Evolutionary conservation across 2,113 vertebrate species (phyloP).

Genomic region (Trochalopteron elliotii): DNA sequence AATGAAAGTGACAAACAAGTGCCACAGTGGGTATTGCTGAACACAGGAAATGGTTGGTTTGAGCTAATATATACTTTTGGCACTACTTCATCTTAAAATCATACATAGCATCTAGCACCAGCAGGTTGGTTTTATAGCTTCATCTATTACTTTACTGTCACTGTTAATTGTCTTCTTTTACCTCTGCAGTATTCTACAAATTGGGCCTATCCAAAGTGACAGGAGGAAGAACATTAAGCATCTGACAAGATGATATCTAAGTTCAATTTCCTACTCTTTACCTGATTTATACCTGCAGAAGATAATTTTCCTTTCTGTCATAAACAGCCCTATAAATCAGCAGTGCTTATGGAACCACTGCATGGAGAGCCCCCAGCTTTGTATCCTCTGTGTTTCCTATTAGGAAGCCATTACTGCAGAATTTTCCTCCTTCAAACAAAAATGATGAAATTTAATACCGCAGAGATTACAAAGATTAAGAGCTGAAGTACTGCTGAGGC

Average conservation of each 20-base stretch:
- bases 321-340: slow-evolving; percentile 99
- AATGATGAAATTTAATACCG: slow-evolving; percentile 99
- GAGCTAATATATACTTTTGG: slow-evolving; percentile 89
- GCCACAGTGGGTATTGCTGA: slow-evolving; percentile 82
- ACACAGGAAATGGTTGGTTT: slow-evolving; percentile 84
- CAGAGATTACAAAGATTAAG: slow-evolving; percentile 99
- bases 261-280: slow-evolving; percentile 99
- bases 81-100: slow-evolving; percentile 98
- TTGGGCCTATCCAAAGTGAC: slow-evolving; percentile 99
- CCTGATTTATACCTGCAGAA: slow-evolving; percentile 99
- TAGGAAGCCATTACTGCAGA: slow-evolving; percentile 99
- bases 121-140: slow-evolving; percentile 99
- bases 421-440: slow-evolving; percentile 99
- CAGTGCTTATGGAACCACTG: slow-evolving; percentile 96
- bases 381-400: slow-evolving; percentile 98
- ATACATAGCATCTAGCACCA: slow-evolving; percentile 97
- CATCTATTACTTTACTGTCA: slow-evolving; percentile 99
- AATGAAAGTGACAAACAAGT: slow-evolving; percentile 86
- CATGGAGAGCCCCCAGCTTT: slow-evolving; percentile 90
- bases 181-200: slow-evolving; percentile 99
- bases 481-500: slow-evolving; percentile 88
- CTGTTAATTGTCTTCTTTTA: slow-evolving; percentile 99
- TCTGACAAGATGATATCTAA: slow-evolving; percentile 99
- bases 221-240: slow-evolving; percentile 99
- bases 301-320: slow-evolving; percentile 99